A percentile compares a stretch with the other conserved stretches of the same genome.
Evolutionary conservation across 2,888 invertebrate species (phyloP).

Genomic region (Anoncus sp.): DNA sequence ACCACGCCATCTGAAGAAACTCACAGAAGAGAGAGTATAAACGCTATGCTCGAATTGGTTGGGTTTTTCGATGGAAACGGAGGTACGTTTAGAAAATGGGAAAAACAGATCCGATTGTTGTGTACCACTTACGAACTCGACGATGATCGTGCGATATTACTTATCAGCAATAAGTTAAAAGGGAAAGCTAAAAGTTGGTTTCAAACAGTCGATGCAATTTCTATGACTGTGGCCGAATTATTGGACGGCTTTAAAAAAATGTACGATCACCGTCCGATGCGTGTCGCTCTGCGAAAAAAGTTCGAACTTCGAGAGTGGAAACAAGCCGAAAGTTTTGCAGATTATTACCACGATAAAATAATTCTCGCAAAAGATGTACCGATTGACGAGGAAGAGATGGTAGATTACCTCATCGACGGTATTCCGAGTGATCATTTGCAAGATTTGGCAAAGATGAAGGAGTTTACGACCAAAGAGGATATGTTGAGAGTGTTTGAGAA

Average conservation of each 20-base stretch:
- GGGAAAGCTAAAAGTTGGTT: conserved; percentile 56
- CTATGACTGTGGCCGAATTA: conserved; percentile 51
- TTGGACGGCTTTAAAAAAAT: conserved; percentile 53
- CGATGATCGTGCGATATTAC: conserved; percentile 36
- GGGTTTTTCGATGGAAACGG: conserved; percentile 45
- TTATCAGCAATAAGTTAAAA: conserved; percentile 47
- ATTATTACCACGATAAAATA: conserved; percentile 63
- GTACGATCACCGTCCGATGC: conserved; percentile 56
- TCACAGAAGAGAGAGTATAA: conserved; percentile 30
- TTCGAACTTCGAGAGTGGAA: conserved; percentile 60
- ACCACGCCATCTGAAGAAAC: neutral
- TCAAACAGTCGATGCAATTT: conserved; percentile 33
- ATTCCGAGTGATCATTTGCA: conserved; percentile 53
- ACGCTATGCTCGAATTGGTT: conserved; percentile 41
- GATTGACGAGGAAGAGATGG: conserved; percentile 50
- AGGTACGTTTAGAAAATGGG: conserved; percentile 45
- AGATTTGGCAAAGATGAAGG: conserved; percentile 51
- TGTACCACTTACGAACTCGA: conserved; percentile 42
- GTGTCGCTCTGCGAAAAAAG: conserved; percentile 44
- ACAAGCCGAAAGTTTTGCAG: conserved; percentile 53
- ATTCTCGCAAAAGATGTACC: conserved; percentile 58
- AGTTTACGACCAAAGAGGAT: conserved; percentile 31
- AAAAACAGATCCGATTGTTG: conserved; percentile 36
- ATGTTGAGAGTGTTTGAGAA: conserved; percentile 53
- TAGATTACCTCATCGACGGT: no score